Conservation (phyloP, 2,113 vertebrate species). For the Catharus fuscescens region DNA sequence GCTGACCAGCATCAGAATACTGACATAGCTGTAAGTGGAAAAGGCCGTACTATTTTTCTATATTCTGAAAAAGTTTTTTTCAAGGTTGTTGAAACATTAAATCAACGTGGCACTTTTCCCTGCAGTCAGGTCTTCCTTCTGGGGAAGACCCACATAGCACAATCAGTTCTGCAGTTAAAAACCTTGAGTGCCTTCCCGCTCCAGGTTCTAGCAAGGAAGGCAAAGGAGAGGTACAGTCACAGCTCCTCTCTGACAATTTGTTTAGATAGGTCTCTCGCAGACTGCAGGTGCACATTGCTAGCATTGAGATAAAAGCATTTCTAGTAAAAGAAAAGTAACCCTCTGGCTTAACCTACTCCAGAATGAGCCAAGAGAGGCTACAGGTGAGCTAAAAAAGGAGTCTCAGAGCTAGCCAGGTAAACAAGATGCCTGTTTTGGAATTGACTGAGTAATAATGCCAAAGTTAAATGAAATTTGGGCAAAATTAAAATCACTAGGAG, state of each 20-base stretch:
- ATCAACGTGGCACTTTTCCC: rapidly evolving
- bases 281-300: not conserved
- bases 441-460: not conserved
- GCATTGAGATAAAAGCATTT: not conserved
- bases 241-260: not conserved
- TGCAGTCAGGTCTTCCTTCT: not conserved
- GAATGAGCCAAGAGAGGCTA: not conserved
- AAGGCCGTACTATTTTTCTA: not conserved
- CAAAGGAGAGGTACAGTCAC: not conserved
- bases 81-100: not conserved
- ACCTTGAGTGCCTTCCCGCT: not conserved
- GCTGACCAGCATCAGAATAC: not conserved
- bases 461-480: not conserved
- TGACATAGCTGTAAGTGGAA: not conserved
- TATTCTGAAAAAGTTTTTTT: not conserved
- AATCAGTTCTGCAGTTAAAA: not conserved
- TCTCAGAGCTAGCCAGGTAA: not conserved
- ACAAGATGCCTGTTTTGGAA: not conserved
- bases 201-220: not conserved
- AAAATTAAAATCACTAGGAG: not conserved
- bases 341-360: not conserved
- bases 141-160: not conserved
- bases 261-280: not conserved
- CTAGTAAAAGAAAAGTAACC: not conserved
- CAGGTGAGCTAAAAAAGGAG: not conserved